Evolutionary conservation across 1,140 invertebrate species (phyloP), one percentile per base, ranked within the genome.

Genomic region (Aphelenchoides avenae): DNA sequence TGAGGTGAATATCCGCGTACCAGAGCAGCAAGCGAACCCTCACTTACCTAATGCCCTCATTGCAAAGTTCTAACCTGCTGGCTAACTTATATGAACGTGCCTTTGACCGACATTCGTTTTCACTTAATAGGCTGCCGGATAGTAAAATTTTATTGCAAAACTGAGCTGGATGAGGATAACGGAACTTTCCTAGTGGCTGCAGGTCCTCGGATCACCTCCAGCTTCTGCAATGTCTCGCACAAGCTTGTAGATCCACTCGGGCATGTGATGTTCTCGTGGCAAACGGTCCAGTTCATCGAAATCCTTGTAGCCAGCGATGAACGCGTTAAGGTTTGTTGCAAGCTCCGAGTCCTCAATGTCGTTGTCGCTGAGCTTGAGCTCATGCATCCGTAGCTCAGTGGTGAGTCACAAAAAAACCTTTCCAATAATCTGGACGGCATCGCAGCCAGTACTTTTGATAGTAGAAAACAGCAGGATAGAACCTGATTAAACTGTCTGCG

Each of bases 381-480:
- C 20, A 31, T 65, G 44, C 39, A 34, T n/a, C 3, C 26, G 9
- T 49, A 24, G 15, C 24, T 15, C 4, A 22, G 18, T 36, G 13
- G 13, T 13, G 34, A n/a, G 13, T 13, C 13, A 3, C 40, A 30
- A 13, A 24, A 18, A 73, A 61, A 34, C 69, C 44, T 26, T 72
- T 62, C 18, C 62, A 66, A 31, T 76, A 61, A 15, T 30, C 22
- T 22, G 52, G 42, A 54, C 75, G 70, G 48, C 52, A 63, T 2
- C 75, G 60, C 15, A 75, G 54, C 72, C 72, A 73, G 43, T 61
- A 61, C 47, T 64, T 61, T 41, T 64, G 54, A 49, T 75, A 75
- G 47, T 75, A 75, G 44, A 69, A 68, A 43, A 76, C 73, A 15
- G 73, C 73, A 48, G 66, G 65, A 41, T 75, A 70, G 49, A 75